A percentile compares a stretch with the other conserved stretches of the same genome.
Evolutionary conservation across 2,797 vertebrate species (phyloP).

Genomic region (Eidolon dupreanum): DNA sequence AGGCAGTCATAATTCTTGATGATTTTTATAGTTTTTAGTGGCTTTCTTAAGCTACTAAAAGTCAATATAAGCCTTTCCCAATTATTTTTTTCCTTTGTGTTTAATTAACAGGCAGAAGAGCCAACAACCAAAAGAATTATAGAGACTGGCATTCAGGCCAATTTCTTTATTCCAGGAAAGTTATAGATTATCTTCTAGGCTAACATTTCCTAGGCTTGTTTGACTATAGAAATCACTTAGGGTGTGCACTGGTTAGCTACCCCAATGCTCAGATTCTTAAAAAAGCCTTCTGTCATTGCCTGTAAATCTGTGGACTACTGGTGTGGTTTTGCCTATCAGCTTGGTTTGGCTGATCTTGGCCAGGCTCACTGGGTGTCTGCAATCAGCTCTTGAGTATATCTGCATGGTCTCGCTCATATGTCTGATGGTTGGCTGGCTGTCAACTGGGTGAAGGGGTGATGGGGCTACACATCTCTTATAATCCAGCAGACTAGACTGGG

Average conservation of each 20-base stretch:
- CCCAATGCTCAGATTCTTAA: background rate
- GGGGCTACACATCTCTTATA: background rate
- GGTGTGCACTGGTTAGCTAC: background rate
- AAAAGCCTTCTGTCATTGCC: background rate
- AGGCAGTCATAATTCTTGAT: background rate
- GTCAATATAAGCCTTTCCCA: background rate
- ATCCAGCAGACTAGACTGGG: background rate
- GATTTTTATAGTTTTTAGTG: background rate
- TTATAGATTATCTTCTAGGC: background rate
- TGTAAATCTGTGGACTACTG: background rate
- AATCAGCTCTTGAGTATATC: background rate
- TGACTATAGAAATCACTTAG: background rate
- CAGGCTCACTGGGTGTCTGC: background rate
- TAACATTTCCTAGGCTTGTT: background rate
- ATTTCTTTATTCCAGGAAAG: constrained; percentile 34
- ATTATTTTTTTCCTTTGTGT: constrained; percentile 38
- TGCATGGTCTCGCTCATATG: background rate
- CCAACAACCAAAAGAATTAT: background rate
- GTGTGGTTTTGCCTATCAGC: background rate
- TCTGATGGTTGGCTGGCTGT: background rate
- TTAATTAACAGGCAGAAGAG: background rate
- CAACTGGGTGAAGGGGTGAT: background rate
- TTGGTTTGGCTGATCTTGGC: background rate
- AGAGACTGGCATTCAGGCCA: background rate
- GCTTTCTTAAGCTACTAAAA: background rate